A percentile compares a stretch with the other conserved stretches of the same genome.
Evolutionary conservation across 1,140 invertebrate genomes (phyloP).

Genomic region (Drosophila sulfurigaster): DNA sequence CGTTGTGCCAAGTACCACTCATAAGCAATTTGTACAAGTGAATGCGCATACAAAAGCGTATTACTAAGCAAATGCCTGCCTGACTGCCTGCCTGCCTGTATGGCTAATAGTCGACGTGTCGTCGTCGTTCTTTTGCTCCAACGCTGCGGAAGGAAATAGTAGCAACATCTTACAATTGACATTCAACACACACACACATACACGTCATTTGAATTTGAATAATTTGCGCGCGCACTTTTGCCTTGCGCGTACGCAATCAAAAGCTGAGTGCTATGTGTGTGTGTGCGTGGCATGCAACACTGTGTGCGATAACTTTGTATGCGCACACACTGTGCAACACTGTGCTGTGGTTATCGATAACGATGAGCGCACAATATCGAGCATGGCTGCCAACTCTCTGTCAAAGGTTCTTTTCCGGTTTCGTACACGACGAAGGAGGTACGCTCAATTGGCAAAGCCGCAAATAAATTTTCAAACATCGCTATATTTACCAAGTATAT

Average conservation of each 20-base stretch:
- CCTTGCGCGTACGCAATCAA: background rate
- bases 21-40: slow-evolving; percentile 55
- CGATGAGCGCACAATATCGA: slow-evolving; percentile 32
- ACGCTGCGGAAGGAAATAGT: slow-evolving; percentile 50
- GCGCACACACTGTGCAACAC: slow-evolving; percentile 33
- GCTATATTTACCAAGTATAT: slow-evolving; percentile 25
- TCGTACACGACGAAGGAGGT: slow-evolving; percentile 79
- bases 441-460: slow-evolving; percentile 58
- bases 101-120: slow-evolving; percentile 6
- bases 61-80: slow-evolving; percentile 4
- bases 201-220: background rate
- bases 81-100: no score
- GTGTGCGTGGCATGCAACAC: slow-evolving; percentile 8
- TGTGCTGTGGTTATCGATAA: slow-evolving; percentile 38
- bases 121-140: background rate
- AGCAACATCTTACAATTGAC: background rate
- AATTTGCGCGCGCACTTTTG: slow-evolving; percentile 7
- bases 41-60: slow-evolving; percentile 47
- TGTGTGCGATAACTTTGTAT: slow-evolving; percentile 8
- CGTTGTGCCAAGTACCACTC: slow-evolving; percentile 63
- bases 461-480: slow-evolving; percentile 68
- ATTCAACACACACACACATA: no score
- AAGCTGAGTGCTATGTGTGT: slow-evolving; percentile 30
- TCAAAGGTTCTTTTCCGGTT: slow-evolving; percentile 80
- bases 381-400: slow-evolving; percentile 45